Evolutionary conservation across 2,797 vertebrate species (phyloP).

Genomic region (Hylomyscus alleni): DNA sequence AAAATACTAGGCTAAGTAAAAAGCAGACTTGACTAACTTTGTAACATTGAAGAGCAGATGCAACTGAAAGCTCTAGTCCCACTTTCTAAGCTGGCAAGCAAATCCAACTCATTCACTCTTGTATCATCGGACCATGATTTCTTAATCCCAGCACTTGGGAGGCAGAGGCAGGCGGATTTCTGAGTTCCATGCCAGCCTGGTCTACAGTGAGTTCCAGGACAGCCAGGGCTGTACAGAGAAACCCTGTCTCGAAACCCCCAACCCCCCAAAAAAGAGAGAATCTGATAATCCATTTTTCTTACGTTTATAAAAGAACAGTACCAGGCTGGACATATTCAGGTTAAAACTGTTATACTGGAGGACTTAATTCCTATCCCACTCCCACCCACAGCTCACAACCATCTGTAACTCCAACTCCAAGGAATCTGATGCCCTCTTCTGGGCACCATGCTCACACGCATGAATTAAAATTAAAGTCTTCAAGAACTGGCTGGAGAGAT

Average conservation of each 20-base stretch:
- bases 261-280: too few species aligned
- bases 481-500: too few species aligned
- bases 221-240: too few species aligned
- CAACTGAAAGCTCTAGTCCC: conserved; percentile 4
- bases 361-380: background rate
- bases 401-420: background rate
- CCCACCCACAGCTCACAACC: background rate
- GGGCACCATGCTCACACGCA: background rate
- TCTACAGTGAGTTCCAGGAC: too few species aligned
- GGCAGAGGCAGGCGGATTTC: too few species aligned
- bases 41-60: conserved; percentile 22
- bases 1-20: background rate
- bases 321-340: background rate
- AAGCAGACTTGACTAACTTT: background rate
- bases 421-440: background rate
- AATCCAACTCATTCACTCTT: conserved; percentile 21
- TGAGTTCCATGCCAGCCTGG: too few species aligned
- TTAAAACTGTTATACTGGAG: background rate
- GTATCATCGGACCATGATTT: conserved; percentile 2
- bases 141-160: too few species aligned
- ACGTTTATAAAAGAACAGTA: background rate
- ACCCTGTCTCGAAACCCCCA: too few species aligned
- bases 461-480: background rate
- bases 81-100: background rate
- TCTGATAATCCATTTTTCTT: conserved; percentile 30